Base-by-base conservation (phyloP, 1,140 invertebrate genomes). In the Drosophila ironensis region DNA sequence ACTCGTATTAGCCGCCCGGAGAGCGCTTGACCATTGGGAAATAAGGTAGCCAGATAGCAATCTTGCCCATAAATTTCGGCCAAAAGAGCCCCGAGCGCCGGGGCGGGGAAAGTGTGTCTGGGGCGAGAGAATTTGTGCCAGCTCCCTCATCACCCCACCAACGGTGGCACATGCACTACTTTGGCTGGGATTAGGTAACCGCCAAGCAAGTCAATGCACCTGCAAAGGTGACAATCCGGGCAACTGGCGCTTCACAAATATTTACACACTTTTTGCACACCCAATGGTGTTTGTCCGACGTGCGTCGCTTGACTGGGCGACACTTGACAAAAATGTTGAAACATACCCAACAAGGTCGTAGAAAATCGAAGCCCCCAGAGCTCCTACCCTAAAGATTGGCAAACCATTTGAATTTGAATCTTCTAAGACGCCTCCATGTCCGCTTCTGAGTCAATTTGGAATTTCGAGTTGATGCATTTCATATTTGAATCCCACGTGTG, bases 221-320 rank as follows among this genome's bases (percentile, higher is more conserved):
- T 40, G 20, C 19, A 19, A 59, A 76, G 50, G 54, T 77, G 74
- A 75, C 20, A 41, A 50, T 35, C 25, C 44, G 25, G 16, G 44
- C 50, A 48, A 52, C 42, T 12, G 14, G 30, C 37, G 44, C 56
- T 35, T 64, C 37, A 66, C 52, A 64, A 66, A 66, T 66, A 66
- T 66, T 66, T 66, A 27, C 14, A 35, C 61, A 35, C 14, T 41
- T 40, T 41, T 41, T 19, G 42, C 22, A 48, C 56, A 16, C 24
- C 25, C 52, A 57, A 12, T 16, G 9, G 11, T 14, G 25, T 24
- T 47, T 22, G 52, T 30, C 35, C 40, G 2, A 3, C 9, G 22
- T n/a, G n/a, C n/a, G n/a, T n/a, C n/a, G n/a, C n/a, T n/a, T n/a
- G n/a, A n/a, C n/a, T n/a, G n/a, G n/a, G n/a, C n/a, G n/a, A n/a